Evolutionary conservation across 1,140 invertebrate species (phyloP), one percentile per base, ranked within the genome.

Genomic region (Drosophila busckii): DNA sequence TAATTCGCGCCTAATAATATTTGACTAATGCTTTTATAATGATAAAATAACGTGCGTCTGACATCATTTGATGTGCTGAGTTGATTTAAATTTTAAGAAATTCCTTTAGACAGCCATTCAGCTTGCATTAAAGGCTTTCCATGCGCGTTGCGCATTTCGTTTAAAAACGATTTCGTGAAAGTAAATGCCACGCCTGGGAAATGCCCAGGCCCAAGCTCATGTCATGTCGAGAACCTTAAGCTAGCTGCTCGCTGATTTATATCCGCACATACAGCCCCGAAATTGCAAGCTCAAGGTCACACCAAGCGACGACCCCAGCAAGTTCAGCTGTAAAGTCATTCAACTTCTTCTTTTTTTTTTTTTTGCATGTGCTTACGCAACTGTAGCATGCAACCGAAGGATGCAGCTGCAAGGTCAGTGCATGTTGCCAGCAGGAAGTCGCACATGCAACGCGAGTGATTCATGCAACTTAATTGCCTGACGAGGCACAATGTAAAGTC

Each of bases 21-120:
- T 56, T 55, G 37, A 38, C 73, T 80, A 78, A 78, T 80, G 73
- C 73, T 71, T 78, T 78, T 78, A 60, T 78, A 78, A 78, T 78
- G 42, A 40, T 32, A 12, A 52, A 17, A 13, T 23, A 48, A 62
- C n/a, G n/a, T n/a, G n/a, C n/a, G n/a, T n/a, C n/a, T 59, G 48
- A 59, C 55, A 53, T 59, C 48, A 59, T 53, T n/a, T 16, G 2
- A 4, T 28, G 8, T 1, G 16, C 17, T 37, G 19, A 20, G 52
- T 29, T 53, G 22, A 50, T 42, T 58, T 23, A 4, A 28, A 38
- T 20, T 32, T 13, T 10, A 32, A 23, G 15, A n/a, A 12, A 20
- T 10, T 44, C 13, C 12, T 13, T 23, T 17, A n/a, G 7, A 15
- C 4, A 2, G 26, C 37, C 26, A 17, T 38, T 38, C 40, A 22